Evolutionary conservation across 2,888 invertebrate species (phyloP).

Genomic region (Heteromurus nitidus): DNA sequence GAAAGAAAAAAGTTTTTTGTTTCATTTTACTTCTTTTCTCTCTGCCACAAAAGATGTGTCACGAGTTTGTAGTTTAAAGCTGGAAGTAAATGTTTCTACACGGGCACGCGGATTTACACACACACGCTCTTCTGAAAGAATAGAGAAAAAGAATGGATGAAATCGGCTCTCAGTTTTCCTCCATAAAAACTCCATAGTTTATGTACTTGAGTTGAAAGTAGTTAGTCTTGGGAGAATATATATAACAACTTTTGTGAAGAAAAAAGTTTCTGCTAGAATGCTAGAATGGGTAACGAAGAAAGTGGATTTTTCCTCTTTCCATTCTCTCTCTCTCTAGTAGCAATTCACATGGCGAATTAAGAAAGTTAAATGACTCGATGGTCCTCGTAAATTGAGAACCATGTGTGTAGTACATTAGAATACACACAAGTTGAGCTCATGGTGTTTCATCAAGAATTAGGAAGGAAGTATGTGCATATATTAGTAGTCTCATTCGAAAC

Average conservation of each 20-base stretch:
- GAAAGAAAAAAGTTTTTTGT: slow-evolving; percentile 23
- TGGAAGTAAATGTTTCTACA: slow-evolving; percentile 23
- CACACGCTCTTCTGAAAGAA: background rate
- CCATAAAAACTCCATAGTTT: slow-evolving; percentile 20
- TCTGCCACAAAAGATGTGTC: slow-evolving; percentile 40
- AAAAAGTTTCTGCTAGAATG: background rate
- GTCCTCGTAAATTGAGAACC: slow-evolving; percentile 70
- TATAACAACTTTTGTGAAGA: background rate
- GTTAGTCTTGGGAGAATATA: background rate
- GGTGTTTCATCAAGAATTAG: slow-evolving; percentile 63
- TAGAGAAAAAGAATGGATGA: slow-evolving; percentile 7
- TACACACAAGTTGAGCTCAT: slow-evolving; percentile 22
- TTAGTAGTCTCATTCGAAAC: too few relatives aligned
- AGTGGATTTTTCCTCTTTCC: slow-evolving; percentile 39
- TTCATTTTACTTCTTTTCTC: slow-evolving; percentile 40
- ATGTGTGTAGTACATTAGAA: slow-evolving; percentile 49
- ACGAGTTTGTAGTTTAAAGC: slow-evolving; percentile 37
- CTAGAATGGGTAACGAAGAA: slow-evolving; percentile 24
- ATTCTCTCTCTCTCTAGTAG: slow-evolving; percentile 35
- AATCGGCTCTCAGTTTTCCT: slow-evolving; percentile 5
- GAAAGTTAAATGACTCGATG: slow-evolving; percentile 67
- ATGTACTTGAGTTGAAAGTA: slow-evolving; percentile 25
- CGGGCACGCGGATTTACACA: background rate
- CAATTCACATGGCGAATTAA: slow-evolving; percentile 63
- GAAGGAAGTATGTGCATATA: slow-evolving; percentile 13